A percentile compares a stretch with the other conserved stretches of the same genome.
phyloP scores from a whole-genome alignment of 1,140 invertebrate species.

The Hormaphis cornu region DNA sequence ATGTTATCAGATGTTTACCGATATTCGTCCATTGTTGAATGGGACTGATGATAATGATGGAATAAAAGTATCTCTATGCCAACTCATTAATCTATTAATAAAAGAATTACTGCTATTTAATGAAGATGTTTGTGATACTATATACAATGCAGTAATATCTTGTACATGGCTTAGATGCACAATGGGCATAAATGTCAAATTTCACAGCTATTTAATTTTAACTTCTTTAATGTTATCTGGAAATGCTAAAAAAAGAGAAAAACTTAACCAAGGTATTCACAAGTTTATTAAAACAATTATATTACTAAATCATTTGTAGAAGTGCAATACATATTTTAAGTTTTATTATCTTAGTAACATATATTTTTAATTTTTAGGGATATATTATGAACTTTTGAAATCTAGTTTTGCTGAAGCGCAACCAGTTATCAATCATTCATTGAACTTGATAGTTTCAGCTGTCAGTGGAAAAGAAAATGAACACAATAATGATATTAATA shows the following conservation, averaged over 20 bases:
- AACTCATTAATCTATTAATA: slow-evolving; percentile 2
- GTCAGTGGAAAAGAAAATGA: background rate
- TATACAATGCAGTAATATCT: slow-evolving; percentile 12
- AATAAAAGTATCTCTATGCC: slow-evolving; percentile 6
- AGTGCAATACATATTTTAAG: too few species aligned
- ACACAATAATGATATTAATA: background rate
- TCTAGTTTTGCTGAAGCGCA: background rate
- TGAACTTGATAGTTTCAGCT: slow-evolving; percentile 11
- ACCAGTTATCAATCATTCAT: slow-evolving; percentile 16
- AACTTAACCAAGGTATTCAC: slow-evolving; percentile 24
- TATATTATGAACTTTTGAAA: slow-evolving; percentile 18
- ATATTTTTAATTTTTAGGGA: background rate
- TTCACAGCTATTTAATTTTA: slow-evolving; percentile 11
- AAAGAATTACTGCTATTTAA: background rate
- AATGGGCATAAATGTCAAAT: slow-evolving; percentile 29
- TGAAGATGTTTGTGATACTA: background rate
- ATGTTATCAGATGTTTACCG: background rate
- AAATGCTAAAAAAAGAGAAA: slow-evolving; percentile 9
- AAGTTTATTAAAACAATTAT: too few species aligned
- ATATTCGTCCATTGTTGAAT: background rate
- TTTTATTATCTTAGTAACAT: background rate
- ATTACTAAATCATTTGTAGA: too few species aligned
- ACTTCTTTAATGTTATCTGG: slow-evolving; percentile 16
- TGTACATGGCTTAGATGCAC: slow-evolving; percentile 3
- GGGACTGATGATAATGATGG: slow-evolving; percentile 27